Percentiles rank a stretch among this genome's conserved stretches.
Evolutionary conservation across 2,113 vertebrate species (phyloP).

Genomic region (Prietella phreatophila): DNA sequence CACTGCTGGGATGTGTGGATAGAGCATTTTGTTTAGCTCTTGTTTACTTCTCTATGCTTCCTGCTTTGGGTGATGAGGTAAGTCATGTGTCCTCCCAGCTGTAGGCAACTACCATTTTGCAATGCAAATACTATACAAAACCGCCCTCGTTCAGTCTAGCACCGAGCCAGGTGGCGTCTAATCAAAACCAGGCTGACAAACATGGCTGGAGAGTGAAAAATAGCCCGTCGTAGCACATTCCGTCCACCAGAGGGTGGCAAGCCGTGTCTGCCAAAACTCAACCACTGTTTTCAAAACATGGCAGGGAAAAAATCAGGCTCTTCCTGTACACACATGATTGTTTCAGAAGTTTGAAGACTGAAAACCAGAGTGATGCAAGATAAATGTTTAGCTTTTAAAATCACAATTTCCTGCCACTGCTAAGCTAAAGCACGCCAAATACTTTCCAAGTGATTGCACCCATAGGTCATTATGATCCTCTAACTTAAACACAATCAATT

Average conservation of each 20-base stretch:
- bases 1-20: neutral
- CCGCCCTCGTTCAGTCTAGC: conserved; percentile 64
- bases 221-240: conserved; percentile 67
- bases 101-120: conserved; percentile 36
- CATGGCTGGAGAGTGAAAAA: conserved; percentile 55
- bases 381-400: conserved; percentile 30
- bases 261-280: conserved; percentile 47
- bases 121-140: conserved; percentile 64
- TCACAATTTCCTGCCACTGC: neutral
- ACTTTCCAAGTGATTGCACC: neutral
- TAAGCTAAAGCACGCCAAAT: neutral
- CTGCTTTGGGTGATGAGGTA: conserved; percentile 28
- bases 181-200: conserved; percentile 72
- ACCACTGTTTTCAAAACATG: conserved; percentile 43
- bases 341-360: conserved; percentile 31
- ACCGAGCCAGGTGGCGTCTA: conserved; percentile 65
- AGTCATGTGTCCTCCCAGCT: conserved; percentile 31
- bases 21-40: conserved; percentile 8
- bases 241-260: conserved; percentile 70
- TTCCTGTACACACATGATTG: conserved; percentile 39
- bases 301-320: conserved; percentile 28
- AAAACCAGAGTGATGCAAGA: conserved; percentile 23
- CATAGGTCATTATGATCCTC: neutral
- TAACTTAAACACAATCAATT: neutral
- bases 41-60: neutral